phyloP scores from a whole-genome alignment of 2,888 invertebrate genomes.

The Creontiades dilutus region DNA sequence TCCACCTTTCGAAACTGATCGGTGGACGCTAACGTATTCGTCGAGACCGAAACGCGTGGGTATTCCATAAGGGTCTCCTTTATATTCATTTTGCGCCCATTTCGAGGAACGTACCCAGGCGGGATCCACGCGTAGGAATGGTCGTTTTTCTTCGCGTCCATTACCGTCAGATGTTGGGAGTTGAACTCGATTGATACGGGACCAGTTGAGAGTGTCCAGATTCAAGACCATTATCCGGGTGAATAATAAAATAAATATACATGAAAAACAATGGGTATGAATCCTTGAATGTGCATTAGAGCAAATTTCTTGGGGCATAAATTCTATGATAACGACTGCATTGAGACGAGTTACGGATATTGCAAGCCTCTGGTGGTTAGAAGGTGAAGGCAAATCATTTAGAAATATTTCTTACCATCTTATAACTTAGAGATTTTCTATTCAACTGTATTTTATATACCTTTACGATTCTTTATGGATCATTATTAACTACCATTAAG shows the following conservation, averaged over 20 bases:
- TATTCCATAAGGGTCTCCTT: constrained; percentile 12
- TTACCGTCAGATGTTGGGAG: background rate
- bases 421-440: no score
- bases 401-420: no score
- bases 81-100: constrained; percentile 1
- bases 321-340: no score
- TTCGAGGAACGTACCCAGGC: background rate
- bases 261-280: no score
- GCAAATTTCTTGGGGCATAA: no score
- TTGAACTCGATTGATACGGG: background rate
- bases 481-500: no score
- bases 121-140: background rate
- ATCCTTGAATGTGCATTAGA: no score
- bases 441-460: no score
- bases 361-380: no score
- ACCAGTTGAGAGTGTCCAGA: background rate
- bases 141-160: background rate
- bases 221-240: background rate
- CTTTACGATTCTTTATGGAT: no score
- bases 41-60: background rate
- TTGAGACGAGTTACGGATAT: no score
- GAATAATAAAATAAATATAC: background rate
- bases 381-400: no score
- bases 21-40: background rate
- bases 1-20: constrained; percentile 16